Evolutionary conservation across 2,797 vertebrate genomes (phyloP), one percentile per base, ranked within the genome.

Genomic region (Rhynchotus rufescens): DNA sequence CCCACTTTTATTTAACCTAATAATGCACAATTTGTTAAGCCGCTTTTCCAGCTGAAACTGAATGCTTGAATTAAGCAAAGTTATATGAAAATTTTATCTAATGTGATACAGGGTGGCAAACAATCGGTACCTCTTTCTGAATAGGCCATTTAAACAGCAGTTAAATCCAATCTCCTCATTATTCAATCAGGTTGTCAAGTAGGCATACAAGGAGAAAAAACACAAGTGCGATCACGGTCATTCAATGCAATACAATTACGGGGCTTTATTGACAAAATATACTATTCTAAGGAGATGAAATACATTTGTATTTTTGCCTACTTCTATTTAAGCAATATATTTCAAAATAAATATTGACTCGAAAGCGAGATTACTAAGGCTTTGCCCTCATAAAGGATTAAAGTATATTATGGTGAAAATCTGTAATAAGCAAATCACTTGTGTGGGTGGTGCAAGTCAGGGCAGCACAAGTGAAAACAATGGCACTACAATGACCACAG

Each of bases 321-420:
- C 21, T 80, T 80, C 20, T 32, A 74, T 84, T 93, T 56, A 22
- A 52, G 32, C 34, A 75, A 67, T 20, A 22, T 44, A 60, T 54
- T 74, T 60, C 59, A 73, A 65, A 28, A 88, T 66, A 75, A 93
- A 77, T 68, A 82, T 80, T 77, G 68, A 77, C 74, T 88, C 60
- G 67, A 86, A 83, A 64, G 44, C 16, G 86, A 82, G 67, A 73
- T 44, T 61, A 57, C 36, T 22, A 30, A 82, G 25, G 25, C n/a
- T 79, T 92, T 76, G 81, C 28, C 59, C 64, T 79, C 49, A 20
- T 15, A 54, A 89, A 80, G 45, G 32, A 65, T 72, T 74, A 82
- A 87, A 75, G 9, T 71, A 56, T 13, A 34, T 84, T 65, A 16
- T 57, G 51, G 19, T 68, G 30, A 67, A 88, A 85, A 60, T 59